These are phyloP conservation scores for Muraenolepis orangiensis DNA, from an alignment of 2,797 vertebrate species.

Conservation along the genomic window DNA sequence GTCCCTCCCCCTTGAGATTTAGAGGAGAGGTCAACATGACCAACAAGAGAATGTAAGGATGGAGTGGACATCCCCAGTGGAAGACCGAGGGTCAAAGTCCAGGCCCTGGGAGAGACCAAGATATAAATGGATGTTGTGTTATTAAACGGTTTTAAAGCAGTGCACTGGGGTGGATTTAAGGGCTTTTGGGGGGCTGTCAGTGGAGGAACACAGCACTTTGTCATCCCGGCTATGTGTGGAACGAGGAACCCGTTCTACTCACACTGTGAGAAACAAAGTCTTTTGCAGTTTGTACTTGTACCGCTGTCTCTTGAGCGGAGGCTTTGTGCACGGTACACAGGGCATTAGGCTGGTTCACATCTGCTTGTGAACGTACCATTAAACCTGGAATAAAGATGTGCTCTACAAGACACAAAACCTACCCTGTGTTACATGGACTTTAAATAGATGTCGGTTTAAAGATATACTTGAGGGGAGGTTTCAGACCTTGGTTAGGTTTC, in stretches of 20 bases:
- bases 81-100: constrained; percentile 14
- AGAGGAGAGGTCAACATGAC: constrained; percentile 16
- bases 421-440: not conserved
- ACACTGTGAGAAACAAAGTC: not conserved
- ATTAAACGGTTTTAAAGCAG: not conserved
- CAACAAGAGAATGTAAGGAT: not conserved
- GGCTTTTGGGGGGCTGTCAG: not conserved
- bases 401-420: constrained; percentile 13
- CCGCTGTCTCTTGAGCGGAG: constrained; percentile 2
- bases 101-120: not conserved
- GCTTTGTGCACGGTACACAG: constrained; percentile 18
- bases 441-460: not conserved
- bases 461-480: not conserved
- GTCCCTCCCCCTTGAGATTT: constrained; percentile 4
- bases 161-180: not conserved
- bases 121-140: not conserved
- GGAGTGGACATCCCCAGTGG: constrained; percentile 7
- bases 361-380: constrained; percentile 22
- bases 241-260: not conserved
- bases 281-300: constrained; percentile 12
- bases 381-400: constrained; percentile 14
- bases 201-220: not conserved
- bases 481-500: not conserved
- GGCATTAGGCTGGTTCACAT: constrained; percentile 18
- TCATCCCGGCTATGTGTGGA: not conserved